These are phyloP conservation scores for Felis chaus DNA, from an alignment of 2,113 vertebrate genomes.

Conservation along the genomic window DNA sequence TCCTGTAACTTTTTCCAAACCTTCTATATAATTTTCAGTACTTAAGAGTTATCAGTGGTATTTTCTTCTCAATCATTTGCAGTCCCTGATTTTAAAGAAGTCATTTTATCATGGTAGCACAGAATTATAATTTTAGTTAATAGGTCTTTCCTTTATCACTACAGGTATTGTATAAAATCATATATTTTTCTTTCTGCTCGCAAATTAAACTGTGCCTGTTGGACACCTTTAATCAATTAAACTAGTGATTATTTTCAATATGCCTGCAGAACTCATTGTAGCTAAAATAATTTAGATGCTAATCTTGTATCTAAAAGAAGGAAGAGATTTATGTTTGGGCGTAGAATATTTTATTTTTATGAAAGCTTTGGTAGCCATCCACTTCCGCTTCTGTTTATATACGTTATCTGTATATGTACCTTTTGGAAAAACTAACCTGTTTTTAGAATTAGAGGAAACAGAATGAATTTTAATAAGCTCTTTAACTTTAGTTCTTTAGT, in stretches of 20 bases:
- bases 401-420: background rate
- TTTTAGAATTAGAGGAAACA: constrained; percentile 62
- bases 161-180: constrained; percentile 33
- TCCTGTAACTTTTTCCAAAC: background rate
- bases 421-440: constrained; percentile 50
- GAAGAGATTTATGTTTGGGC: constrained; percentile 38
- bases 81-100: constrained; percentile 1
- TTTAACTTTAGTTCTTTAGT: constrained; percentile 42
- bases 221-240: constrained; percentile 55
- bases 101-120: constrained; percentile 28
- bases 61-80: constrained; percentile 43
- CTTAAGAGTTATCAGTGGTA: background rate
- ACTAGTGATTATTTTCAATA: constrained; percentile 44
- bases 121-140: constrained; percentile 62
- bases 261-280: constrained; percentile 46
- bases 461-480: constrained; percentile 62
- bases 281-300: constrained; percentile 59
- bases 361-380: background rate
- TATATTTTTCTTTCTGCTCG: constrained; percentile 45
- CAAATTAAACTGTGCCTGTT: constrained; percentile 36
- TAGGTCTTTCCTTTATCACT: constrained; percentile 46
- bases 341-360: constrained; percentile 44
- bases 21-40: background rate
- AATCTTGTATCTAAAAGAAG: constrained; percentile 43
- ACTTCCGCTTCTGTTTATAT: constrained; percentile 32